Evolutionary conservation across 2,888 invertebrate genomes (phyloP), one percentile per base, ranked within the genome.

Genomic region (Cataglyphis cursor): DNA sequence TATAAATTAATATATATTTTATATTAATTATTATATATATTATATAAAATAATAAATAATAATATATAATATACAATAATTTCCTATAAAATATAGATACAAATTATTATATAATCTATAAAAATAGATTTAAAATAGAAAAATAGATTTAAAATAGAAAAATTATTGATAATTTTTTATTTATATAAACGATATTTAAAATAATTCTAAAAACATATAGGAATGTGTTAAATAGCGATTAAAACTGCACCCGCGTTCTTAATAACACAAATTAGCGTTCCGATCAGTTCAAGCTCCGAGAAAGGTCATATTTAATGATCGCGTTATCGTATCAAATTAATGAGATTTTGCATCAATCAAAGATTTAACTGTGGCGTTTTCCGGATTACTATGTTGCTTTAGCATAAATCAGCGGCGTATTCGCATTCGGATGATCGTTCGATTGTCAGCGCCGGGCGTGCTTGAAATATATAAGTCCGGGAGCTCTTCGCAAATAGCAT

Each of bases 251-350:
- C 3, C 2, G n/a, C 51, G 8, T 51, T n/a, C 18, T 51, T 51
- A 51, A 51, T 51, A 8, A 51, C 51, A 8, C n/a, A 51, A n/a
- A 51, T 51, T n/a, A 51, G 2, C n/a, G 1, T 44, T 15, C 15
- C 15, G 5, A 15, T 51, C 51, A 51, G 8, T 48, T 48, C 1
- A 18, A n/a, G n/a, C 51, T 51, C 1, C n/a, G 51, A n/a, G 35
- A 57, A 12, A 41, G 59, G 21, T 44, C 59, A 59, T 35, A 35
- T 72, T 80, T 21, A 54, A 57, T 41, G 59, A 80, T 80, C 78
- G 59, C 59, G 59, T 80, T 80, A 78, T 80, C 72, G 72, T 59
- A 59, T 59, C 24, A 70, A 44, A 51, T 35, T 80, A 80, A 80
- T 80, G 78, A 70, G 78, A 80, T 80, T 80, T 70, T 12, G 54